These are phyloP conservation scores for Cololabis saira DNA, from an alignment of 2,113 vertebrate species.

Conservation along the genomic window DNA sequence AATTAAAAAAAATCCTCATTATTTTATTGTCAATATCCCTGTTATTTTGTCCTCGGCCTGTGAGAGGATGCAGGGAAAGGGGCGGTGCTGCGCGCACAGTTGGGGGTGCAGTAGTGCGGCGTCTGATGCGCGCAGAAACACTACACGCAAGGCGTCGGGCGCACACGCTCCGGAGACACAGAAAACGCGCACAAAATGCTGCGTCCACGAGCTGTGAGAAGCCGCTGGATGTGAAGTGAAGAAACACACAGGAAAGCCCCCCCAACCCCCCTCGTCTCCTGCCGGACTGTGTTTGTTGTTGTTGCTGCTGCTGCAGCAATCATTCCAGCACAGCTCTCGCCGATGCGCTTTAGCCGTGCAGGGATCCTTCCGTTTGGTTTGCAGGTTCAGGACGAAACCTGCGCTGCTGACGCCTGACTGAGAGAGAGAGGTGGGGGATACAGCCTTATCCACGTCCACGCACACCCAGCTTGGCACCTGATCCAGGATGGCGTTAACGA, in stretches of 20 bases:
- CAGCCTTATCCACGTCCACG: constrained; percentile 45
- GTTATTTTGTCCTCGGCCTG: constrained; percentile 12
- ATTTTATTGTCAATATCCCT: too few relatives aligned
- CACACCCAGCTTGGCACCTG: constrained; percentile 48
- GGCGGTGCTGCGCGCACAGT: constrained; percentile 62
- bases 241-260: constrained; percentile 15
- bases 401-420: constrained; percentile 52
- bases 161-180: constrained; percentile 24
- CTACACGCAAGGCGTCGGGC: constrained; percentile 28
- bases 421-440: constrained; percentile 60
- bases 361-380: constrained; percentile 57
- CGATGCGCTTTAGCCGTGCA: constrained; percentile 62
- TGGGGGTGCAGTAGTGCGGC: constrained; percentile 67
- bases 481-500: constrained; percentile 88
- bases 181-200: constrained; percentile 70
- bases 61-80: constrained; percentile 57
- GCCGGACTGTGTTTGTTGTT: constrained; percentile 16
- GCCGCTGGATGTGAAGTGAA: constrained; percentile 42
- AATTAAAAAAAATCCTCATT: too few relatives aligned
- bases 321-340: constrained; percentile 33
- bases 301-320: constrained; percentile 65
- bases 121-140: constrained; percentile 57
- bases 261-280: neutral
- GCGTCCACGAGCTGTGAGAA: constrained; percentile 53
- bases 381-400: constrained; percentile 58